Evolutionary conservation across 2,888 invertebrate species (phyloP), one percentile per base, ranked within the genome.

Genomic region (Gymnocheta viridis): DNA sequence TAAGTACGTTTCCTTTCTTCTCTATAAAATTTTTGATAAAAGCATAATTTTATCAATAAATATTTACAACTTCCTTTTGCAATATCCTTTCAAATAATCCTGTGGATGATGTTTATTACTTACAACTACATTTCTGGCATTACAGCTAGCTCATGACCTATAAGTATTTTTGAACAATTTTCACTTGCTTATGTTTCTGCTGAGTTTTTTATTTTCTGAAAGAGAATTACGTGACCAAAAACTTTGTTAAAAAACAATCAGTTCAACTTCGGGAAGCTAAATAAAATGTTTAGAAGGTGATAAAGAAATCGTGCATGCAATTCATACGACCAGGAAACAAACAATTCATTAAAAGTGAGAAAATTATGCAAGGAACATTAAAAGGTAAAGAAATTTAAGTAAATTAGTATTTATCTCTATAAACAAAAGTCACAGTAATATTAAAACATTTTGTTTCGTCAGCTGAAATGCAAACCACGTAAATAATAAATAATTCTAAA

Each of bases 181-280:
- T 41, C 17, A 51, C 60, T 56, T 64, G 14, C 24, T 41, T 22
- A 12, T 44, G 24, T 41, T 64, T 47, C 22, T 67, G n/a, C 4
- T 27, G 2, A n/a, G 3, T n/a, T 41, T 22, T 54, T 41, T 44
- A n/a, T 56, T 44, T 47, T 38, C 67, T 49, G 4, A 9, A 19
- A 58, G 12, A 14, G 49, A 35, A 38, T 38, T 72, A 80, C 79
- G 79, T 80, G 79, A 80, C 38, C 79, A 56, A 72, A 58, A 47
- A 49, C 27, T 66, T 24, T 47, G 17, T 64, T 64, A 14, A 1
- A 9, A 35, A 41, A 56, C 17, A 79, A 80, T 56, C 56, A 35
- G 4, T 47, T 56, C 27, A 19, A 64, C 22, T 56, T 51, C 19
- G 0, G n/a, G 27, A 19, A 49, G 24, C 38, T 47, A 19, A 58